Conservation (phyloP, 2,888 invertebrate genomes). For the Drosophila differens region DNA sequence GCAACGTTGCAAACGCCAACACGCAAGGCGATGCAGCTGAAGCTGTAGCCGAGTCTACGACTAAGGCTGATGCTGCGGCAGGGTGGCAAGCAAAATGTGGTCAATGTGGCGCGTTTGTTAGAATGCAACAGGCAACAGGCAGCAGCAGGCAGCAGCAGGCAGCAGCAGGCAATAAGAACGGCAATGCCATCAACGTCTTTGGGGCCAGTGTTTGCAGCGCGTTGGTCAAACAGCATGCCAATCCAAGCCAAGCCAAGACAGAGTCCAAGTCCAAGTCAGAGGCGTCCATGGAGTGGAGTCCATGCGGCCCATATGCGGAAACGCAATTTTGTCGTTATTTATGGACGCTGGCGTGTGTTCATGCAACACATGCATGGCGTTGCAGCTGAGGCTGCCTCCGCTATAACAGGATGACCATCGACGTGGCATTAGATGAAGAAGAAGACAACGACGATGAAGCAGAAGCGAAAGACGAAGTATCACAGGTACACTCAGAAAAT, state of each 20-base stretch:
- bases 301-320: conserved; percentile 78
- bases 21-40: conserved; percentile 48
- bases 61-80: conserved; percentile 10
- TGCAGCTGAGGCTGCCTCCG: conserved; percentile 53
- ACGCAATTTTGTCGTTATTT: conserved; percentile 84
- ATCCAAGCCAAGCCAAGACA: conserved; percentile 11
- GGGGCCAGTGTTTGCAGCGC: conserved; percentile 21
- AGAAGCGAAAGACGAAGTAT: conserved; percentile 23
- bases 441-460: conserved; percentile 32
- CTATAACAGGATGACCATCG: conserved; percentile 75
- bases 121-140: conserved; percentile 45
- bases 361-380: conserved; percentile 70
- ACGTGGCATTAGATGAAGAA: conserved; percentile 48
- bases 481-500: neutral
- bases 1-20: conserved; percentile 31
- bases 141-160: conserved; percentile 15
- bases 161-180: conserved; percentile 31
- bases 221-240: conserved; percentile 71
- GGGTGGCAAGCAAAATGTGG: conserved; percentile 39
- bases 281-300: conserved; percentile 21
- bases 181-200: conserved; percentile 54
- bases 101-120: conserved; percentile 65
- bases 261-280: conserved; percentile 42
- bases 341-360: conserved; percentile 78
- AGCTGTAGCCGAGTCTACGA: conserved; percentile 21